Evolutionary conservation across 2,113 vertebrate genomes (phyloP).

Genomic region (Pelvicachromis taeniatus): DNA sequence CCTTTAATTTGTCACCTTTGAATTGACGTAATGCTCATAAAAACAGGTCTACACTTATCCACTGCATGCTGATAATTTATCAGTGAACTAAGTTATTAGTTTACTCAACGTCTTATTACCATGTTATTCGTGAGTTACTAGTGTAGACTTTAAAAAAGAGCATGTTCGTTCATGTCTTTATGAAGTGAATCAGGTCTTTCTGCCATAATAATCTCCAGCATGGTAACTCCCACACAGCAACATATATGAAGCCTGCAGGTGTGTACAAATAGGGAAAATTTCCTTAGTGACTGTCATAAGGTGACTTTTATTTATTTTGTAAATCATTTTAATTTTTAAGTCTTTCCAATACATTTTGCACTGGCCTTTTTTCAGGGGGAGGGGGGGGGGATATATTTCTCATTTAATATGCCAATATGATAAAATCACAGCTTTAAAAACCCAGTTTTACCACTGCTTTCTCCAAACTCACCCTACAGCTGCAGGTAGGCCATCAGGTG

Average conservation of each 20-base stretch:
- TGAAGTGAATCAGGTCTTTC: neutral
- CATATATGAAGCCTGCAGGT: neutral
- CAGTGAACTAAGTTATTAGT: neutral
- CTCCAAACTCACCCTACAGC: neutral
- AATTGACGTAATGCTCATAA: neutral
- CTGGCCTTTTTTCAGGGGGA: neutral
- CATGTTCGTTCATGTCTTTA: rapidly evolving
- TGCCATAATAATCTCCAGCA: neutral
- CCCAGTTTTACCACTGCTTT: neutral
- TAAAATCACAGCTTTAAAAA: conserved; percentile 16
- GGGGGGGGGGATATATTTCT: neutral
- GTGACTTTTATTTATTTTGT: neutral
- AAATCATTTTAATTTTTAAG: neutral
- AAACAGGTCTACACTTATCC: neutral
- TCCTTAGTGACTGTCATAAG: neutral
- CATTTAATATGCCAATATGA: neutral
- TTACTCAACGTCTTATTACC: neutral
- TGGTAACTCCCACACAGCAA: neutral
- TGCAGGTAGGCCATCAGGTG: conserved; percentile 2
- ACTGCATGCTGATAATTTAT: neutral
- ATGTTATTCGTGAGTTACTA: neutral
- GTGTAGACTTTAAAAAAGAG: neutral
- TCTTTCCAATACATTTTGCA: neutral
- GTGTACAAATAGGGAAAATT: neutral
- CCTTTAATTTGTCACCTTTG: neutral